Evolutionary conservation across 2,888 invertebrate genomes (phyloP).

Genomic region (Noctuana brunneofusca): DNA sequence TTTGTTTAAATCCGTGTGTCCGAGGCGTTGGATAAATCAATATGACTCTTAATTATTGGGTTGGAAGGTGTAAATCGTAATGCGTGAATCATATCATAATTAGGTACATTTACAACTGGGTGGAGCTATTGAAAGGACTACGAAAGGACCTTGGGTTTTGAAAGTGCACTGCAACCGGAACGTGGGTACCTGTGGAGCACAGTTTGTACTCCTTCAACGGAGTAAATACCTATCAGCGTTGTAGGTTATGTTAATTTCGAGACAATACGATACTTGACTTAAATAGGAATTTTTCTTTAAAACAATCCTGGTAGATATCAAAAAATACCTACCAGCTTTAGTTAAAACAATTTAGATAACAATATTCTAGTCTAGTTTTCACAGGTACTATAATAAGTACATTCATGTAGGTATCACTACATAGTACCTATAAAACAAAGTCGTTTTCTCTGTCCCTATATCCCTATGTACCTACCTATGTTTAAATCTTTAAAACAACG

Average conservation of each 20-base stretch:
- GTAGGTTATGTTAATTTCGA: conserved; percentile 17
- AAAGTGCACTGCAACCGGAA: conserved; percentile 72
- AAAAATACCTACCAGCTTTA: too few relatives aligned
- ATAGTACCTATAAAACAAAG: too few relatives aligned
- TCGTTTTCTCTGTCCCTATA: too few relatives aligned
- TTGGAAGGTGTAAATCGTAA: conserved; percentile 43
- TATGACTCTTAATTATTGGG: conserved; percentile 36
- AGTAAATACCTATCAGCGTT: conserved; percentile 5
- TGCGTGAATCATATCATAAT: conserved; percentile 39
- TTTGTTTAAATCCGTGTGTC: conserved; percentile 19
- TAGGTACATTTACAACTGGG: conserved; percentile 47
- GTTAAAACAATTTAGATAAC: too few relatives aligned
- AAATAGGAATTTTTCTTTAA: too few relatives aligned
- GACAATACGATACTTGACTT: conserved; percentile 15
- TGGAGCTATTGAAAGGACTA: conserved; percentile 53
- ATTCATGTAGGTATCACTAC: too few relatives aligned
- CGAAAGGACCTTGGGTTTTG: conserved; percentile 66
- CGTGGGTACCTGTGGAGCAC: conserved; percentile 42
- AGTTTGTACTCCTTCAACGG: conserved; percentile 12
- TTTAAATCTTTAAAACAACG: too few relatives aligned
- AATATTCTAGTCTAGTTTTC: too few relatives aligned
- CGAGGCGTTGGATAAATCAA: conserved; percentile 18
- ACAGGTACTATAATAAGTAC: too few relatives aligned
- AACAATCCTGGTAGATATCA: too few relatives aligned
- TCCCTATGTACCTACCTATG: too few relatives aligned